A percentile compares a stretch with the other conserved stretches of the same genome.
Evolutionary conservation across 1,140 invertebrate genomes (phyloP).

Genomic region (Ceratina calcarata): DNA sequence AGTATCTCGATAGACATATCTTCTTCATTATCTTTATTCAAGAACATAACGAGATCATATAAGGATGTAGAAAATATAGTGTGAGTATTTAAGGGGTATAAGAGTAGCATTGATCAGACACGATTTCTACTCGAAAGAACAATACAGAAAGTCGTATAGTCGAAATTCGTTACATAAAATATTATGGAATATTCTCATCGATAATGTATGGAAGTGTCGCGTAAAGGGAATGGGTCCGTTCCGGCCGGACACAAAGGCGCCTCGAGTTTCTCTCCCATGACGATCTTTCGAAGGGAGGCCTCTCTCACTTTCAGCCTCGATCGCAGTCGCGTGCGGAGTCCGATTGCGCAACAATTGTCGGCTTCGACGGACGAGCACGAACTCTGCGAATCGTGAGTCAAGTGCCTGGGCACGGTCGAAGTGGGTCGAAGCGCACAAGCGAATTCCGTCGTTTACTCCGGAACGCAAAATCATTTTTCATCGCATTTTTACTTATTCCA

Average conservation of each 20-base stretch:
- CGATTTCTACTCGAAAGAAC: no score
- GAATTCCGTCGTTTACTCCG: background rate
- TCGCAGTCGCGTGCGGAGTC: slow-evolving; percentile 60
- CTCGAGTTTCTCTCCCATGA: slow-evolving; percentile 35
- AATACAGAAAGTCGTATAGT: background rate
- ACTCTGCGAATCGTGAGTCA: slow-evolving; percentile 55
- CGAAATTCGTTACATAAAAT: background rate
- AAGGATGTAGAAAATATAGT: no score
- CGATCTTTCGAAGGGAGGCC: slow-evolving; percentile 45
- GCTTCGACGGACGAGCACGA: slow-evolving; percentile 50
- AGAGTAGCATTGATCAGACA: no score
- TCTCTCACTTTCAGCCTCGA: slow-evolving; percentile 69
- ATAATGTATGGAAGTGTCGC: background rate
- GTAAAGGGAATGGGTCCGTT: slow-evolving; percentile 23
- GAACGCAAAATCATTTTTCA: background rate
- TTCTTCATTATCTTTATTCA: no score
- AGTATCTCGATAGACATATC: no score
- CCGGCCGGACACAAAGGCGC: slow-evolving; percentile 28
- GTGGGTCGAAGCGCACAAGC: slow-evolving; percentile 55
- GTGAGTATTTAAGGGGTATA: no score
- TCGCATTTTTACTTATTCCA: no score
- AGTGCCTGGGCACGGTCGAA: slow-evolving; percentile 53
- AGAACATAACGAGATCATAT: no score
- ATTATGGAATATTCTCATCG: no score
- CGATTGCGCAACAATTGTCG: slow-evolving; percentile 55